Conservation (phyloP, 2,113 vertebrate species). For the Crotophaga sulcirostris region DNA sequence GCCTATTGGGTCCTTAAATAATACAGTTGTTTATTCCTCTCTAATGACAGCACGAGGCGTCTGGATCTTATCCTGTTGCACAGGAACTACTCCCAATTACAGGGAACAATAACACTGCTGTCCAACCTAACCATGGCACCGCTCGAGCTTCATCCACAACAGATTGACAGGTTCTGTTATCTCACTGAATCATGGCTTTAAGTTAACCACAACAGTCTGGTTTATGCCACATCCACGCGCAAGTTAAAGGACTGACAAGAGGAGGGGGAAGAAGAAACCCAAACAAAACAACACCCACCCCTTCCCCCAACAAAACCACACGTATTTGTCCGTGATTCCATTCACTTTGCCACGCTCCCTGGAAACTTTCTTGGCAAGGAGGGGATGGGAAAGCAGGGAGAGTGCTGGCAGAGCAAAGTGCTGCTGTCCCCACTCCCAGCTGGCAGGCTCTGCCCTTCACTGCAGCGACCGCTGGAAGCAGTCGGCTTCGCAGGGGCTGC, state of each 20-base stretch:
- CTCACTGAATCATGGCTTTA: accelerated
- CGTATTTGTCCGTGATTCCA: too few relatives aligned
- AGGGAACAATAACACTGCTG: neutral
- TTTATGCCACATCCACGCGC: neutral
- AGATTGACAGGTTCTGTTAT: neutral
- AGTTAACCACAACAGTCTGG: neutral
- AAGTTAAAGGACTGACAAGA: neutral
- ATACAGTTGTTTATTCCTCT: neutral
- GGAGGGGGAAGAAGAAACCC: neutral
- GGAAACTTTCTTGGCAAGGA: neutral
- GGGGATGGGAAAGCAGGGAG: neutral
- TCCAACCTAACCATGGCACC: neutral
- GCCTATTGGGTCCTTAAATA: accelerated
- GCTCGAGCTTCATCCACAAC: accelerated
- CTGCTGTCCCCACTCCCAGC: neutral
- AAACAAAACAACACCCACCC: too few relatives aligned
- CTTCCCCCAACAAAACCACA: neutral
- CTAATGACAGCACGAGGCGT: neutral
- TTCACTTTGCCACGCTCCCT: neutral
- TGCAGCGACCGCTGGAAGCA: neutral
- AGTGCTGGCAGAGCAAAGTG: accelerated
- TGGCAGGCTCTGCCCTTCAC: neutral
- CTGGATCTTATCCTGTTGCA: neutral
- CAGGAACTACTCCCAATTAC: accelerated
- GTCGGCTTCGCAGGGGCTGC: neutral